A percentile compares a stretch with the other conserved stretches of the same genome.
Evolutionary conservation across 2,797 vertebrate species (phyloP).

Genomic region (Tadarida brasiliensis): DNA sequence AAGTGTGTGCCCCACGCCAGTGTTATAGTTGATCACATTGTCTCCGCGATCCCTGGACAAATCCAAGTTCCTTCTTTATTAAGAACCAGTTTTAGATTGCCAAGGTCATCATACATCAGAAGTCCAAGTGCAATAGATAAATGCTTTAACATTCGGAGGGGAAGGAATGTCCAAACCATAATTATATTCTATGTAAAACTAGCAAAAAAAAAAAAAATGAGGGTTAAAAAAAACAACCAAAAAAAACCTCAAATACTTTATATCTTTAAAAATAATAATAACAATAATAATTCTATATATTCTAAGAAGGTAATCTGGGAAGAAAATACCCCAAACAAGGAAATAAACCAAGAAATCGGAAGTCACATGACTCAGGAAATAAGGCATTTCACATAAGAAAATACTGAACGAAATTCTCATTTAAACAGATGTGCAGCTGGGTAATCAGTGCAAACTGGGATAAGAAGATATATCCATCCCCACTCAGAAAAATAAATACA

Average conservation of each 20-base stretch:
- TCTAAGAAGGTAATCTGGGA: not conserved
- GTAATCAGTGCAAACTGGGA: not conserved
- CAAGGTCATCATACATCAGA: not conserved
- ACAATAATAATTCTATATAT: not conserved
- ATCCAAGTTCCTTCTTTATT: not conserved
- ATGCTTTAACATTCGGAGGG: not conserved
- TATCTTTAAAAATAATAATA: not conserved
- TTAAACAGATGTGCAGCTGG: not conserved
- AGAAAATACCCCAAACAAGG: not conserved
- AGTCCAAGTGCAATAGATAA: not conserved
- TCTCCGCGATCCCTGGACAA: too few species aligned
- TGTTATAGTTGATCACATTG: too few species aligned
- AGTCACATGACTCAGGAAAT: not conserved
- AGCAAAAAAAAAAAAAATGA: not conserved
- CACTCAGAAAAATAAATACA: not conserved
- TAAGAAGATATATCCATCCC: accelerated
- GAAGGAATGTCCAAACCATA: not conserved
- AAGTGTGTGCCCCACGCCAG: accelerated
- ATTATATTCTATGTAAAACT: constrained; percentile 1
- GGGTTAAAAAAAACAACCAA: not conserved
- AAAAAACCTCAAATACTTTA: not conserved
- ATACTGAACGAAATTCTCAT: not conserved
- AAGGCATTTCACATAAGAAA: not conserved
- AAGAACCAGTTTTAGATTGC: not conserved
- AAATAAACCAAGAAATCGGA: not conserved